phyloP scores from a whole-genome alignment of 2,797 vertebrate genomes.

The Pterois miles region DNA sequence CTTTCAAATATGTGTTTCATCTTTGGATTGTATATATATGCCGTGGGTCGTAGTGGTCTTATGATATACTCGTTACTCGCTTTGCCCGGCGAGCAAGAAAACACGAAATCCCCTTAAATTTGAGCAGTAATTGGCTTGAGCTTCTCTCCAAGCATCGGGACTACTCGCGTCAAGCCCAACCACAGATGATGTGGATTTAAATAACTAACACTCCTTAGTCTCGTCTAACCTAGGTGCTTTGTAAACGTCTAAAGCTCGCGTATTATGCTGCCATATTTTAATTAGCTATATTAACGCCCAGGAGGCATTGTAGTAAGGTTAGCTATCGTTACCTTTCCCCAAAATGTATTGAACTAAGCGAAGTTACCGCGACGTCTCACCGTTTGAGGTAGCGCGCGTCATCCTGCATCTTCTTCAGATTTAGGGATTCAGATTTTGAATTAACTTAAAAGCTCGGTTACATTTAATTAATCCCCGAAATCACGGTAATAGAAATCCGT shows the following conservation, averaged over 20 bases:
- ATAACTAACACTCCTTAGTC: background rate
- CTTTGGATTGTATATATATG: background rate
- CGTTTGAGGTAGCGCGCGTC: constrained; percentile 74
- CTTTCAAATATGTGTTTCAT: background rate
- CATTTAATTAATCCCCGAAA: constrained; percentile 6
- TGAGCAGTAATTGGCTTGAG: background rate
- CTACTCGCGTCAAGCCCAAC: background rate
- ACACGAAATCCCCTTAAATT: background rate
- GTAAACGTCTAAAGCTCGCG: background rate
- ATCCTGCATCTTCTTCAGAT: constrained; percentile 71
- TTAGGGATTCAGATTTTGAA: background rate
- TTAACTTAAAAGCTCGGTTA: background rate
- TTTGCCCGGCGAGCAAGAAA: background rate
- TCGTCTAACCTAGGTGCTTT: background rate
- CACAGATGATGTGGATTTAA: background rate
- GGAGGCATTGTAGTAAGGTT: background rate
- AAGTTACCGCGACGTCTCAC: constrained; percentile 37
- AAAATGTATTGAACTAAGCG: background rate
- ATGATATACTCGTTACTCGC: background rate
- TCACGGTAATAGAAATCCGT: constrained; percentile 4
- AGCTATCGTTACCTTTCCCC: background rate
- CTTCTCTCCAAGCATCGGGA: background rate
- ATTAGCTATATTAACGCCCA: background rate
- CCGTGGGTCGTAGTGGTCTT: background rate
- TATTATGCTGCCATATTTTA: background rate